Base-by-base conservation (phyloP, 2,113 vertebrate genomes). In the Nicator chloris region DNA sequence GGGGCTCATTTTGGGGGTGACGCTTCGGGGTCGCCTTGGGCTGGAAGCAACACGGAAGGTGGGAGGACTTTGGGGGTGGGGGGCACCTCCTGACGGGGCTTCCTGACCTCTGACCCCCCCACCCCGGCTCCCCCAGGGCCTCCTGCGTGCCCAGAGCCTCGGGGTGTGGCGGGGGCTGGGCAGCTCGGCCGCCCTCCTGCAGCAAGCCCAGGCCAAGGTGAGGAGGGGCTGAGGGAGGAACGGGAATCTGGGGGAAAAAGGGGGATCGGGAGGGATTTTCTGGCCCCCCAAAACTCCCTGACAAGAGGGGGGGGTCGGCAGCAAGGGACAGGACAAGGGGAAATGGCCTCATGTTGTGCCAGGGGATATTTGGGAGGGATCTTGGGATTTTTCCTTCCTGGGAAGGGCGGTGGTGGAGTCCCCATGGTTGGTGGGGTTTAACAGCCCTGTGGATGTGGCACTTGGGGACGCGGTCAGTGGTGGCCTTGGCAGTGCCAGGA, bases 201-300 rank as follows among this genome's bases (percentile, higher is more conserved):
- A 79, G 68, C 30, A 65, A 7, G 49, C 54, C 0, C 60, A 81
- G 50, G 42, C 56, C 53, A 90, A 86, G 94, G 96, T 95, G 65
- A 94, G 93, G 1, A 3, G 47, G 10, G 21, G 16, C 33, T 10
- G 30, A 15, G 76, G 30, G 24, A 21, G 31, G 31, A 23, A 13
- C 11, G 15, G 39, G 27, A 19, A 56, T 35, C 4, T 33, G 47
- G 31, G 12, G 9, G 9, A 3, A 11, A 27, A 33, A 17, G 7
- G 7, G 18, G 49, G 28, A 1, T 22, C 17, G 0, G 40, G 49
- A 5, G 45, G 10, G 13, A 13, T 3, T 9, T 21, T 16, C 10
- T 27, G 24, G 3, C 19, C 15, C 65, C 28, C 10, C 26, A 24
- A 28, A 60, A 19, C 9, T 10, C 39, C 54, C 68, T 17, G 66